Evolutionary conservation across 2,113 vertebrate species (phyloP).

Genomic region (Athene cunicularia): DNA sequence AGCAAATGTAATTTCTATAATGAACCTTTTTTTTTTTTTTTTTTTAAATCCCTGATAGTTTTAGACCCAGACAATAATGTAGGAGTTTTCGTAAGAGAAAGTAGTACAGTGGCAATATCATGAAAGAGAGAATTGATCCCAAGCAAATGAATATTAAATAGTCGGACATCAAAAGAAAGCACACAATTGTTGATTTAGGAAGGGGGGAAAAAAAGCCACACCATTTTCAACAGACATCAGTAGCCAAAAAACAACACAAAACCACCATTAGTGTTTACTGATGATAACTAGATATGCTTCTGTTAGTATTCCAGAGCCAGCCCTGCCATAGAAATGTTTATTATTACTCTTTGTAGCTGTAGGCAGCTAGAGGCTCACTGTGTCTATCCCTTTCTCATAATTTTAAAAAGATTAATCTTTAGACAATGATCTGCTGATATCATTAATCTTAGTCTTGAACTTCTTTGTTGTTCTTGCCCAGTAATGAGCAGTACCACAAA

Average conservation of each 20-base stretch:
- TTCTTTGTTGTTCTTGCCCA: slow-evolving; percentile 46
- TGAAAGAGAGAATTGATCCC: slow-evolving; percentile 30
- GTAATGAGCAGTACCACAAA: slow-evolving; percentile 27
- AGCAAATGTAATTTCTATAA: slow-evolving; percentile 75
- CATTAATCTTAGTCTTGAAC: slow-evolving; percentile 60
- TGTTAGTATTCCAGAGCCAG: slow-evolving; percentile 58
- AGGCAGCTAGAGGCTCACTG: slow-evolving; percentile 61
- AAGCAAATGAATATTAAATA: slow-evolving; percentile 63
- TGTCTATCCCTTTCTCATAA: slow-evolving; percentile 63
- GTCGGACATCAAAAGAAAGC: slow-evolving; percentile 1
- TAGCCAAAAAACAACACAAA: slow-evolving; percentile 37
- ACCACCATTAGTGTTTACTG: slow-evolving; percentile 67
- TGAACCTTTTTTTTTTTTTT: slow-evolving; percentile 63
- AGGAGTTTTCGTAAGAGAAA: slow-evolving; percentile 28
- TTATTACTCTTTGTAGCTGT: slow-evolving; percentile 70
- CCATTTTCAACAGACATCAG: slow-evolving; percentile 64
- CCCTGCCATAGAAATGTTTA: slow-evolving; percentile 52
- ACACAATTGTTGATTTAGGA: slow-evolving; percentile 47
- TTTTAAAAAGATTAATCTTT: slow-evolving; percentile 74
- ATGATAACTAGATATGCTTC: slow-evolving; percentile 61
- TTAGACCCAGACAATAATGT: slow-evolving; percentile 48
- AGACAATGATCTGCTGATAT: slow-evolving; percentile 67
- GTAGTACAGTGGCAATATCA: not conserved
- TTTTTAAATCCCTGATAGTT: slow-evolving; percentile 18
- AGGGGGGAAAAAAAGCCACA: not conserved